Base-by-base conservation (phyloP, 2,113 vertebrate genomes). In the Halcyon malimbica region DNA sequence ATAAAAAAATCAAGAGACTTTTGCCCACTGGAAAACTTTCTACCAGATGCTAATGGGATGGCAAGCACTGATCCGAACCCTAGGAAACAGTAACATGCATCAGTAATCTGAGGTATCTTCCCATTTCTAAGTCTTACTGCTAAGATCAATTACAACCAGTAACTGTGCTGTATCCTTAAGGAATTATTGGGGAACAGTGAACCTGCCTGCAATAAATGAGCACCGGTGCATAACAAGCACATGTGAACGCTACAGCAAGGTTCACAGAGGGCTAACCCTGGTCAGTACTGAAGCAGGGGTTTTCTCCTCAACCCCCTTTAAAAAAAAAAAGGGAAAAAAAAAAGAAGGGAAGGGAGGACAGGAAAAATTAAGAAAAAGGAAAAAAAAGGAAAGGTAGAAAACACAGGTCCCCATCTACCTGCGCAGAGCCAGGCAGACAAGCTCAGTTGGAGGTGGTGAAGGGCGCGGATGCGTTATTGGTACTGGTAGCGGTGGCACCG, bases 401-500 rank as follows among this genome's bases (percentile, higher is more conserved):
- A 96, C 83, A 93, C 48, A 96, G 96, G 97, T 96, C 98, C 98
- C 97, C 92, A 94, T 97, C 97, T 97, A 98, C 97, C 97, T 97
- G 98, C 96, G 86, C 67, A 97, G 92, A 97, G 93, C 96, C 95
- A 97, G 97, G 96, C 95, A 95, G 96, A 93, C 64, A 88, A 95
- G 89, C 98, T 98, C 99, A 98, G 98, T 97, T 98, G 97, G 99
- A 98, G 98, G 98, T 95, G 98, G 98, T 97, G 93, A 99, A 99
- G 80, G 99, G 99, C 16, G 98, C 98, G 1, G 98, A 98, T 96
- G 98, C 97, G 13, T 98, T 99, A 98, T 98, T 99, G 99, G 99
- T 99, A 98, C 99, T 99, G 93, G 99, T 99, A 97, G 99, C 98
- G 70, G 99, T 99, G 98, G 98, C 99, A 98, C 99, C 98, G 91